A percentile compares a stretch with the other conserved stretches of the same genome.
These are phyloP conservation scores for Medauroidea extradentata DNA, from an alignment of 1,140 invertebrate species.

Conservation along the genomic window DNA sequence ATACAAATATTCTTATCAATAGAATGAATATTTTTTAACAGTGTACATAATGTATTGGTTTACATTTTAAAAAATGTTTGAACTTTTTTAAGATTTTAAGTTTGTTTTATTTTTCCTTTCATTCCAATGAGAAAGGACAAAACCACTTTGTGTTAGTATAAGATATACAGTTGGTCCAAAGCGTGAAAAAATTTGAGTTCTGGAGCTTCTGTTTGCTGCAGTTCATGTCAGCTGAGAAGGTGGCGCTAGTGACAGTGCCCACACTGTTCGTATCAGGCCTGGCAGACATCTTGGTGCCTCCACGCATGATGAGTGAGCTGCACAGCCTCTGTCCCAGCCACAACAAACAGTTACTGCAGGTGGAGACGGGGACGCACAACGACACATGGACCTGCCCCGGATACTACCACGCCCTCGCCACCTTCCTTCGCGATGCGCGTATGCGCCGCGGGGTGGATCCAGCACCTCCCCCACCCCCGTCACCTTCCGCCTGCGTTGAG, in stretches of 20 bases:
- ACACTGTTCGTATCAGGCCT: slow-evolving; percentile 76
- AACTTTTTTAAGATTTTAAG: too few relatives aligned
- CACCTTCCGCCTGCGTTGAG: too few relatives aligned
- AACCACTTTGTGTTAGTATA: too few relatives aligned
- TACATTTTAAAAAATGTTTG: too few relatives aligned
- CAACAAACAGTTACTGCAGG: slow-evolving; percentile 64
- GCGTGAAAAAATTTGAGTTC: too few relatives aligned
- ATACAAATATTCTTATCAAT: too few relatives aligned
- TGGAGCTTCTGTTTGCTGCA: slow-evolving; percentile 47
- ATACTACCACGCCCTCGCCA: slow-evolving; percentile 55
- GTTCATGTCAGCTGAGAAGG: slow-evolving; percentile 68
- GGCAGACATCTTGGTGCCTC: slow-evolving; percentile 79
- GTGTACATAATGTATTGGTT: too few relatives aligned
- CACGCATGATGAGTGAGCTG: slow-evolving; percentile 77
- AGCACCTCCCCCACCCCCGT: not conserved
- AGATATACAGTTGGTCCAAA: too few relatives aligned
- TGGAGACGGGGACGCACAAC: slow-evolving; percentile 77
- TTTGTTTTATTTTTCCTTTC: too few relatives aligned
- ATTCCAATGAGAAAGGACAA: too few relatives aligned
- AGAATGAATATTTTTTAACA: too few relatives aligned
- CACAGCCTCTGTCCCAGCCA: slow-evolving; percentile 63
- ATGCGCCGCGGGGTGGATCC: not conserved
- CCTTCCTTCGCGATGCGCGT: slow-evolving; percentile 48
- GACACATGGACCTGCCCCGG: slow-evolving; percentile 73
- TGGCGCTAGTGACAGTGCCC: slow-evolving; percentile 59